Evolutionary conservation across 2,888 invertebrate genomes (phyloP), one percentile per base, ranked within the genome.

Genomic region (Leptinotarsa rubiginosa): DNA sequence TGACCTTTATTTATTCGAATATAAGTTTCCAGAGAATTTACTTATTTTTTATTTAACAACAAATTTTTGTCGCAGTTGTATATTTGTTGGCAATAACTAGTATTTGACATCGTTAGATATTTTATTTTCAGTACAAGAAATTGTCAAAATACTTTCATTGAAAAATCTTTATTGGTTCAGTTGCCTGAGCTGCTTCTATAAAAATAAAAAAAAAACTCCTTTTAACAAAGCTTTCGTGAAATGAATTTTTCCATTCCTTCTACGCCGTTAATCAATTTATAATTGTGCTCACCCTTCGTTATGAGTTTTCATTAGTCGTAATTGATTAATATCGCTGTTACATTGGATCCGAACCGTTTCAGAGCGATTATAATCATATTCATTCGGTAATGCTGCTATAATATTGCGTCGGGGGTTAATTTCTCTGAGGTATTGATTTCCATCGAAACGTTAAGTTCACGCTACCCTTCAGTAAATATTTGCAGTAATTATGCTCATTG

Each of bases 341-440:
- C 22, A 13, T 56, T 56, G 12, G 20, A 18, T 13, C 56, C 1
- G 56, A 56, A 56, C 56, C 56, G 22, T 56, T 56, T 56, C 56
- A 22, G 20, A 56, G 22, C 13, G 56, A 56, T 56, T 56, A 22
- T 56, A 22, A 56, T 56, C 56, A 15, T 56, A 56, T 56, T 56
- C 56, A 56, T 56, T 56, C 16, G 56, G 56, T 56, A 56, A 56
- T 56, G 56, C 56, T 20, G 56, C 16, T 56, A 13, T 18, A 56
- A 20, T 22, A 56, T 13, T 22, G 56, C 22, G 56, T 22, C 22
- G 13, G 10, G 16, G 56, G 56, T 56, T 56, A 13, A 56, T 56
- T 56, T 56, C 56, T 56, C 56, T 22, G 56, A 56, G 22, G 56
- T 56, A 56, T 56, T 15, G 56, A 56, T 56, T 56, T 54, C 20